Evolutionary conservation across 2,113 vertebrate species (phyloP), one percentile per base, ranked within the genome.

Genomic region (Balaeniceps rex): DNA sequence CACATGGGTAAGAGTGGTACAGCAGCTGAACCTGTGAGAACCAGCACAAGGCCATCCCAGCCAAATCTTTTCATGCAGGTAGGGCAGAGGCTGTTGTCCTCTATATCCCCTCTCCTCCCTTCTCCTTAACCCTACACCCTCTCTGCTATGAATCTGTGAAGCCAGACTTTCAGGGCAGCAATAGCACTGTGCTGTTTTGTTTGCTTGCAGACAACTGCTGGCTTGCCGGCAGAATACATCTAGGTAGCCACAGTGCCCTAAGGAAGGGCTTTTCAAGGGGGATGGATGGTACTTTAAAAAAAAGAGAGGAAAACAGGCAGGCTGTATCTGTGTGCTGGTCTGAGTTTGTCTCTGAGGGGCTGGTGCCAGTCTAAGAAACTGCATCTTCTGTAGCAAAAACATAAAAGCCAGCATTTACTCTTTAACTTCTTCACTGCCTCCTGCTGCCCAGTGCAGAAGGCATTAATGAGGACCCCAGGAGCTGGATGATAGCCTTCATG

Each of bases 1-100:
- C 2, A 0, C 0, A 0, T 31, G 28, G 33, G 18, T 29, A 8
- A 9, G 31, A 31, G 31, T 5, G 12, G 6, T 18, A 5, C 0
- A 0, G 57, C 25, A 75, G 13, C 33, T 24, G 26, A 69, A 46
- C 21, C 25, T 8, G 10, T 2, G 23, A 31, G 28, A 87, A 7
- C 4, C 75, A 82, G 34, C 60, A 54, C 23, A 57, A 60, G 28
- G 21, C 34, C 52, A 75, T 34, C 38, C 18, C 49, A 60, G 51
- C 1, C 60, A 78, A 64, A 57, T 7, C 7, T 87, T 90, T 82
- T 80, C 29, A 52, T 10, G 7, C 14, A 36, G 46, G 26, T 18
- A 80, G 36, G 63, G 34, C 42, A 63, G 71, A 55, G n/a, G 18
- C n/a, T 91, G 22, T 21, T 93, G 5, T 16, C 25, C 8, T 64